Evolutionary conservation across 2,113 vertebrate species (phyloP).

Genomic region (Prionailurus viverrinus): DNA sequence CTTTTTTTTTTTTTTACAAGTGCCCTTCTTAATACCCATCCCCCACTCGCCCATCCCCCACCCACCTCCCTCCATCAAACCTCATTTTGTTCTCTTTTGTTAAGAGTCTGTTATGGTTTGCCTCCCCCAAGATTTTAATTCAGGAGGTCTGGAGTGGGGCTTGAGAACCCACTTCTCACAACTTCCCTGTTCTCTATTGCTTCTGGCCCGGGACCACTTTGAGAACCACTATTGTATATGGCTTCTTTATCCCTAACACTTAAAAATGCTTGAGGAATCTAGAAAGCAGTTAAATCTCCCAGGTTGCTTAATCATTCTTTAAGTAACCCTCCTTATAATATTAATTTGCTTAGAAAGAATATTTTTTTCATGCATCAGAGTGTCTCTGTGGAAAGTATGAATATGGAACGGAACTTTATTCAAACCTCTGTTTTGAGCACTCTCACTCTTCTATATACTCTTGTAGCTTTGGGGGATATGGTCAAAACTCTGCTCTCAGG

Average conservation of each 20-base stretch:
- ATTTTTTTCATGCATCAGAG: not conserved
- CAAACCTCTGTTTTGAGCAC: not conserved
- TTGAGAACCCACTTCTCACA: not conserved
- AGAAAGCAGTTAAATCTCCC: not conserved
- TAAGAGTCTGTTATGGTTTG: not conserved
- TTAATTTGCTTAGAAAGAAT: conserved; percentile 46
- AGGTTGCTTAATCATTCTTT: not conserved
- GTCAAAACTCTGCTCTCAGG: not conserved
- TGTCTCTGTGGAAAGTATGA: not conserved
- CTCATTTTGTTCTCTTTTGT: not conserved
- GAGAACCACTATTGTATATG: not conserved
- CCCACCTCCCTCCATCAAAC: not conserved
- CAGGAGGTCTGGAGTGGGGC: not conserved
- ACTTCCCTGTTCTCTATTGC: not conserved
- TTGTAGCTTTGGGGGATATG: not conserved
- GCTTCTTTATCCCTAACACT: not conserved
- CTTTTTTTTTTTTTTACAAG: not conserved
- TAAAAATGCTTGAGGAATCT: not conserved
- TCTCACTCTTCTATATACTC: not conserved
- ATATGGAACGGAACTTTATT: not conserved
- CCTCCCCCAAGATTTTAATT: not conserved
- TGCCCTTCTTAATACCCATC: not conserved
- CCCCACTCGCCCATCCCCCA: not conserved
- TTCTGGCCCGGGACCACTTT: not conserved
- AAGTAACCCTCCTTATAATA: not conserved